Base-by-base conservation (phyloP, 2,113 vertebrate species). In the Clarias batrachus region DNA sequence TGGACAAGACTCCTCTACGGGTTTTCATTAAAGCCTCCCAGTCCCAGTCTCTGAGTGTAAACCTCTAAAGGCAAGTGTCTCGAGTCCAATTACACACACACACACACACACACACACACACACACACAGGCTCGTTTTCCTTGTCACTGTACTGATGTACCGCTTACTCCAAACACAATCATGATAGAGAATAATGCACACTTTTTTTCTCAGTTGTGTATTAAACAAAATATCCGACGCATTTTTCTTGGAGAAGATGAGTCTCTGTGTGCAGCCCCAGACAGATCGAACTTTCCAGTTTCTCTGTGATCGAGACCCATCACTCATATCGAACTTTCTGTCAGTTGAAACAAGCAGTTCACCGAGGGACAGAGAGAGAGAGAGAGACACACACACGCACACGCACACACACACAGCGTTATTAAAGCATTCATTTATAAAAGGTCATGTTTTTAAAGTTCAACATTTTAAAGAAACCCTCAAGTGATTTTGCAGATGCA, bases 11-110 rank as follows among this genome's bases (percentile, higher is more conserved):
- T 37, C 19, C 17, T 13, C 27, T 48, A 37, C 16, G 73, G 68
- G 52, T 57, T 84, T 57, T 70, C 73, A 80, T 74, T 85, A 85
- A 65, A 81, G 14, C 41, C n/a, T 23, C 21, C 57, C 87, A 62
- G 14, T 59, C 17, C 27, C 76, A 57, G 19, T 77, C 2, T 5
- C 82, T 68, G 23, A 68, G 81, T 37, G 65, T 85, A 25, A 77
- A 78, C 30, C 52, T 65, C 27, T 57, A 37, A 21, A 54, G 82
- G 78, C 68, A 82, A 52, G 68, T 62, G 60, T 56, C 23, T 37
- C 11, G 60, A 37, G 41, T 52, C 57, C 41, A 78, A 85, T 65
- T 57, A 74, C 52, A 17, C 41, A 63, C 68, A 87, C 14, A 65
- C 76, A 78, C 65, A 10, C 2, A 33, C 66, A 68, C 66, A 30